Evolutionary conservation across 2,797 vertebrate species (phyloP).

Genomic region (Thalassophryne amazonica): DNA sequence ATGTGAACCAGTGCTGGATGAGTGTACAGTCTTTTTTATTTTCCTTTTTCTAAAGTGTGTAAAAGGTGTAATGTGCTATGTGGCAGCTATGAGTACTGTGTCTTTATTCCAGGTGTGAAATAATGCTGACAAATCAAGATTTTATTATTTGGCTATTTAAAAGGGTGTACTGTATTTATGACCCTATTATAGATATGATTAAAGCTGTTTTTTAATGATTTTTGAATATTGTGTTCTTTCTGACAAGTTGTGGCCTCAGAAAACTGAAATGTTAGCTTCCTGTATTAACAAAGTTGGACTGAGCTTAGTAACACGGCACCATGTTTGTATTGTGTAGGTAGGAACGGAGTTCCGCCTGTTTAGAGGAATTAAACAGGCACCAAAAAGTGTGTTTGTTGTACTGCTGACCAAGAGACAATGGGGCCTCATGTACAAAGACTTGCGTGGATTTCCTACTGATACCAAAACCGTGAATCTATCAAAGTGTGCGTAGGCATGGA

Average conservation of each 20-base stretch:
- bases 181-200: conserved; percentile 77
- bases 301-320: too few species aligned
- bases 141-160: conserved; percentile 83
- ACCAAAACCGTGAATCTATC: too few species aligned
- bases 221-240: conserved; percentile 52
- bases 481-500: too few species aligned
- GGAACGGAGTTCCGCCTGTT: too few species aligned
- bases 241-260: not conserved
- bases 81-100: conserved; percentile 85
- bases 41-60: conserved; percentile 75
- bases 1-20: conserved; percentile 61
- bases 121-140: conserved; percentile 84
- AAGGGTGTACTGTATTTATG: conserved; percentile 79
- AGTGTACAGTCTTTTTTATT: conserved; percentile 59
- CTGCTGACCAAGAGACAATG: too few species aligned
- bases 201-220: conserved; percentile 74
- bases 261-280: too few species aligned
- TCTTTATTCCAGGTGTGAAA: conserved; percentile 85
- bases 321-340: too few species aligned
- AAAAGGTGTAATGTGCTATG: conserved; percentile 82
- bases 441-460: too few species aligned
- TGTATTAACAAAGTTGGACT: too few species aligned
- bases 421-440: too few species aligned
- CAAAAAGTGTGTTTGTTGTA: too few species aligned
- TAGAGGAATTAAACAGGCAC: too few species aligned